Base-by-base conservation (phyloP, 2,113 vertebrate species). In the Tylochromis polylepis region DNA sequence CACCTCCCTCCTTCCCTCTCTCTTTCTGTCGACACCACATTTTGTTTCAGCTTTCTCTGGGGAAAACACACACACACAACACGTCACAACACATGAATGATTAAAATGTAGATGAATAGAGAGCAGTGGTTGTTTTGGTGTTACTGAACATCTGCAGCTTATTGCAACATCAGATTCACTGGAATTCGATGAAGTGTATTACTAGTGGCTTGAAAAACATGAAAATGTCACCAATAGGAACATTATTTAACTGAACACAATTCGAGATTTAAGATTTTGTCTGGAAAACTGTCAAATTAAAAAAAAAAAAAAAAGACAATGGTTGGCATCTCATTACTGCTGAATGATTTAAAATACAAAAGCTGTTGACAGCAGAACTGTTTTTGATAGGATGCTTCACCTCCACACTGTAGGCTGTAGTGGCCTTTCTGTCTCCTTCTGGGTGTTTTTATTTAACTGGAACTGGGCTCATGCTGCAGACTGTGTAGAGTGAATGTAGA, bases 291-390 rank as follows among this genome's bases (percentile, higher is more conserved):
- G 15, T 29, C 15, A 75, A 29, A 75, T 49, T 3, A 70, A 27
- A 72, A 24, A 1, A 0, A 16, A 72, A 46, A 6, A 5, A 16
- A n/a, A 16, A 24, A 43, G 14, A 72, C n/a, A 72, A 46, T 46
- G 24, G n/a, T 11, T 0, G 14, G 22, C 24, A 29, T 29, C 15
- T 75, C 24, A 11, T 14, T 24, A 15, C 15, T 8, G 70, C 67
- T 49, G 41, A 46, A 72, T 0, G 41, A 27, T 72, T 72, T 1
- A 0, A 72, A 46, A 46, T 46, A 4, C 0, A 72, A 11, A 72
- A 70, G 38, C 67, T 29, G 24, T 49, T 11, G 22, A 16, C 15
- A 38, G 36, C 36, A 18, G 67, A 72, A 27, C 15, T 27, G 38
- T 46, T 46, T 38, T 46, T 16, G 9, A 46, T 2, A 27, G 1